These are phyloP conservation scores for Taenioides sp. DNA, from an alignment of 2,797 vertebrate species.

Conservation along the genomic window DNA sequence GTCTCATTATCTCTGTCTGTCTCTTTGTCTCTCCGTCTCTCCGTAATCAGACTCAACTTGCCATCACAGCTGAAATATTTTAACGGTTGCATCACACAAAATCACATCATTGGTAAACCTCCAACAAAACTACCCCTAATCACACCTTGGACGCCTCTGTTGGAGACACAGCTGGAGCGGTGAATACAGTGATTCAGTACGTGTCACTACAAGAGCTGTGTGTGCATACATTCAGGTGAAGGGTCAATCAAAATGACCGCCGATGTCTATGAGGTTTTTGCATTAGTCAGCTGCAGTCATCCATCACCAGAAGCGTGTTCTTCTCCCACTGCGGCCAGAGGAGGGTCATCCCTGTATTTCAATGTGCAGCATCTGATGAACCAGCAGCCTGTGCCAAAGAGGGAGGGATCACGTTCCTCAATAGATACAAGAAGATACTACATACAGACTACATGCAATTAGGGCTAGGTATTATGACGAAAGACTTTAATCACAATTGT, in stretches of 20 bases:
- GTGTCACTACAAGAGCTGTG: neutral
- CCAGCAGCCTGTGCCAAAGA: slow-evolving; percentile 44
- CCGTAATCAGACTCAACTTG: neutral
- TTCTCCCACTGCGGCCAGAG: slow-evolving; percentile 44
- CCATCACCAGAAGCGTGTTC: slow-evolving; percentile 53
- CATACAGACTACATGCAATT: neutral
- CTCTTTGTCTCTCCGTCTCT: neutral
- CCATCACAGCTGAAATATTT: neutral
- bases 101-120: neutral
- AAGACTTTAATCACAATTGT: too few relatives aligned
- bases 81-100: neutral
- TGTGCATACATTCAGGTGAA: slow-evolving; percentile 9
- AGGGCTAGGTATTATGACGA: too few relatives aligned
- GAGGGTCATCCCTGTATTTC: slow-evolving; percentile 18
- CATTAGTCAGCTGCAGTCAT: slow-evolving; percentile 58
- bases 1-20: too few relatives aligned
- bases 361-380: slow-evolving; percentile 33
- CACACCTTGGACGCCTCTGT: neutral
- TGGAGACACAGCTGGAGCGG: neutral
- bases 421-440: neutral
- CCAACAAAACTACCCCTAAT: neutral
- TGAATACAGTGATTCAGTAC: neutral
- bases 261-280: slow-evolving; percentile 41
- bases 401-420: neutral
- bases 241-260: slow-evolving; percentile 39